phyloP scores from a whole-genome alignment of 2,113 vertebrate species.

The Rhipidura dahli region DNA sequence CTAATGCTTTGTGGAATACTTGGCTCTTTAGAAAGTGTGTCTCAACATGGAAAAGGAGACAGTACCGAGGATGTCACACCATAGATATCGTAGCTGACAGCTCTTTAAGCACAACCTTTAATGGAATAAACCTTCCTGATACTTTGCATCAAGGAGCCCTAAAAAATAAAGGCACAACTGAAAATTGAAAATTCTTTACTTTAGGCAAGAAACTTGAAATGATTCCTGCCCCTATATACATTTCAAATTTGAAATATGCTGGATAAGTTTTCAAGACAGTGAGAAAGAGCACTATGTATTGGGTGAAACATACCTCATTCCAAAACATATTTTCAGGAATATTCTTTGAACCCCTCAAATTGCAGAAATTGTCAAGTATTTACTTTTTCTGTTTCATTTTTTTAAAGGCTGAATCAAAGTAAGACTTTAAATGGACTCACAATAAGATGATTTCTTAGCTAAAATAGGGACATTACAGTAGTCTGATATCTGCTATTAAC shows the following conservation, averaged over 20 bases:
- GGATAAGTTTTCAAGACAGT: background rate
- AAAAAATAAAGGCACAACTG: background rate
- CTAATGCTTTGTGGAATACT: background rate
- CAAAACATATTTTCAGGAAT: background rate
- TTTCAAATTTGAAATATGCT: background rate
- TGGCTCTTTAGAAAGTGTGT: background rate
- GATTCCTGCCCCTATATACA: accelerated
- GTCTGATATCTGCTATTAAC: background rate
- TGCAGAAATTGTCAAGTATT: background rate
- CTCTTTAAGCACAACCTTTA: background rate
- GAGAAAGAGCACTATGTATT: background rate
- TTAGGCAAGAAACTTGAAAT: background rate
- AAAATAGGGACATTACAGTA: background rate
- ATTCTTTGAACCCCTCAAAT: background rate
- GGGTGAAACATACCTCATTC: background rate
- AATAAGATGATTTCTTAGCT: background rate
- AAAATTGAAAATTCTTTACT: background rate
- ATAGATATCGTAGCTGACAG: background rate
- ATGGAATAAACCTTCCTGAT: background rate
- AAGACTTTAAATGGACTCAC: background rate
- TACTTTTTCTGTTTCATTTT: background rate
- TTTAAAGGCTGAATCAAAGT: background rate
- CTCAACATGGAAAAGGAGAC: background rate
- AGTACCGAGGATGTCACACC: background rate
- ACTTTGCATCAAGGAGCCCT: background rate